phyloP scores from a whole-genome alignment of 2,113 vertebrate genomes.

The Herpetotheres cachinnans region DNA sequence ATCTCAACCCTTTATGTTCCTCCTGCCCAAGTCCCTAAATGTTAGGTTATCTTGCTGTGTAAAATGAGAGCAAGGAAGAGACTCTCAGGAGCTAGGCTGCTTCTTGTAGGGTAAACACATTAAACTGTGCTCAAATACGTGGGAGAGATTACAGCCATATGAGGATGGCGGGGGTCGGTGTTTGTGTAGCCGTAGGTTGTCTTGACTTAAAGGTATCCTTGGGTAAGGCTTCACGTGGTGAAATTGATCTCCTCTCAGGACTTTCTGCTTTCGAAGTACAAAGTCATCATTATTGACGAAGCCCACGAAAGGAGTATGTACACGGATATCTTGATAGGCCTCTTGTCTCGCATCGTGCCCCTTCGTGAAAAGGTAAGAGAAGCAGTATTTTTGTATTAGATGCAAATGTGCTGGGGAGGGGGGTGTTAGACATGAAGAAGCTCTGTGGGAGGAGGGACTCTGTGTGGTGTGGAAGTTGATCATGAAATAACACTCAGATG shows the following conservation, averaged over 20 bases:
- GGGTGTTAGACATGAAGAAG: accelerated
- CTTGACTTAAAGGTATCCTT: not conserved
- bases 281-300: constrained; percentile 89
- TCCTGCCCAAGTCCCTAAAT: not conserved
- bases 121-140: not conserved
- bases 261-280: constrained; percentile 90
- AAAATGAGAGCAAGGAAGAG: not conserved
- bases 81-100: accelerated
- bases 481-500: not conserved
- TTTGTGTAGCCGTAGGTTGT: not conserved
- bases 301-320: constrained; percentile 94
- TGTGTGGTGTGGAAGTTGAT: not conserved
- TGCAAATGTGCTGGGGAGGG: not conserved
- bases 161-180: not conserved
- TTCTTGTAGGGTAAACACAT: accelerated
- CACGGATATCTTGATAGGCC: constrained; percentile 93
- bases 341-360: constrained; percentile 90
- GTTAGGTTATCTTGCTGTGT: not conserved
- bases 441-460: not conserved
- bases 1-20: not conserved
- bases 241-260: constrained; percentile 71
- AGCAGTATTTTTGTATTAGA: accelerated
- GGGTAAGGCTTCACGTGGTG: not conserved
- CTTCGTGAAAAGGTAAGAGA: constrained; percentile 85
- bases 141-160: accelerated